Conservation (phyloP, 2,888 invertebrate species). For the Microctonus aethiopoides region DNA sequence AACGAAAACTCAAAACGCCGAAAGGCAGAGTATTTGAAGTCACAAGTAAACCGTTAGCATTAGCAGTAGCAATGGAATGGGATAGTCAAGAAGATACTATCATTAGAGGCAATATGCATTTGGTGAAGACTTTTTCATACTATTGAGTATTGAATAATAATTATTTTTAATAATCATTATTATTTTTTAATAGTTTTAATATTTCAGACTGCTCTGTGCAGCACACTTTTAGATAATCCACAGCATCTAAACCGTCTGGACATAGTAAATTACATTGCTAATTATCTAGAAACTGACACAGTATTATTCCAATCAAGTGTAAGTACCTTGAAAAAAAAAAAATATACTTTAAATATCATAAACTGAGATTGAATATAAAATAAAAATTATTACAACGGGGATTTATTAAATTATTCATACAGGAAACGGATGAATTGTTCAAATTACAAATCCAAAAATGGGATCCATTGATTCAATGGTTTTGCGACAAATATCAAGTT, state of each 20-base stretch:
- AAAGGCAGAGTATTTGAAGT: conserved; percentile 81
- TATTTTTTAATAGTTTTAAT: not conserved
- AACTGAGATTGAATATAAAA: conserved; percentile 23
- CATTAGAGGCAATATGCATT: conserved; percentile 85
- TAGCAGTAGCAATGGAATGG: conserved; percentile 96
- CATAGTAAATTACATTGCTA: conserved; percentile 81
- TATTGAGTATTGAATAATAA: no score
- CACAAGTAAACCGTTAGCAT: conserved; percentile 86
- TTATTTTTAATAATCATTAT: conserved; percentile 14
- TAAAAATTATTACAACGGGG: not conserved
- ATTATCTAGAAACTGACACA: conserved; percentile 86
- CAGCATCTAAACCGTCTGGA: conserved; percentile 80
- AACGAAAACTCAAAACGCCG: conserved; percentile 90
- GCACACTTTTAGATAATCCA: conserved; percentile 94
- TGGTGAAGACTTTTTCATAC: conserved; percentile 72
- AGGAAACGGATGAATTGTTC: conserved; percentile 72
- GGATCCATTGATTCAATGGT: conserved; percentile 92
- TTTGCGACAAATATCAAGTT: conserved; percentile 82
- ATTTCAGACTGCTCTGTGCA: conserved; percentile 85
- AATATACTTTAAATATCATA: conserved; percentile 28
- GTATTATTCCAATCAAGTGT: conserved; percentile 81
- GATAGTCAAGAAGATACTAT: conserved; percentile 85
- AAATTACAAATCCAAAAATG: conserved; percentile 84
- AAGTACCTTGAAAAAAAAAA: conserved; percentile 58
- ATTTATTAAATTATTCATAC: no score